Conservation (phyloP, 1,140 invertebrate genomes). For the Ectropis grisescens region DNA sequence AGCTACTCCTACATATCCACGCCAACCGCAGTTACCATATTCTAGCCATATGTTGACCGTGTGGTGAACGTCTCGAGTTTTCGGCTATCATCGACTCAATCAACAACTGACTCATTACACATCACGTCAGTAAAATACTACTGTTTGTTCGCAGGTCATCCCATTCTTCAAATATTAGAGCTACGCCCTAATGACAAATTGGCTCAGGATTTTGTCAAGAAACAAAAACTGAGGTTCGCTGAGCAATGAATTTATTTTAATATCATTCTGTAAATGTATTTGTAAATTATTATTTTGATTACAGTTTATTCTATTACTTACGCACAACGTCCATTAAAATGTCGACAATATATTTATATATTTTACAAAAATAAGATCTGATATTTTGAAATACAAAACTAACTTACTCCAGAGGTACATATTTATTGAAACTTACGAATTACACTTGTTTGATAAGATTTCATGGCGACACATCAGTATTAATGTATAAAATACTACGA, state of each 20-base stretch:
- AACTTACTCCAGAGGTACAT: too few relatives aligned
- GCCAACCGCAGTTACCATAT: too few relatives aligned
- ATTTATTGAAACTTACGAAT: too few relatives aligned
- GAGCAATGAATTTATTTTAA: conserved; percentile 40
- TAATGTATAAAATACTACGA: conserved; percentile 53
- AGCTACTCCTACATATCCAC: too few relatives aligned
- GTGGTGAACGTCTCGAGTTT: too few relatives aligned
- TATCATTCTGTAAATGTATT: conserved; percentile 7
- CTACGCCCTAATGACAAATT: conserved; percentile 85
- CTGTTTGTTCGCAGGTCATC: conserved; percentile 81
- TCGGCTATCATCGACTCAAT: too few relatives aligned
- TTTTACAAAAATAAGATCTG: too few relatives aligned
- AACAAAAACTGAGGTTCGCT: conserved; percentile 80
- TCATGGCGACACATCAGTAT: conserved; percentile 45
- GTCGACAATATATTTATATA: conserved; percentile 47
- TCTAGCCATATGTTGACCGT: too few relatives aligned
- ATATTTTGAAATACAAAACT: too few relatives aligned
- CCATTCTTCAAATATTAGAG: conserved; percentile 88
- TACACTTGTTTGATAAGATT: conserved; percentile 28
- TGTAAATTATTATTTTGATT: conserved; percentile 9
- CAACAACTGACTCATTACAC: too few relatives aligned
- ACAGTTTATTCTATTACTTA: conserved; percentile 35
- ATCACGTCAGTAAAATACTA: too few relatives aligned
- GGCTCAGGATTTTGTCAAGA: conserved; percentile 91
- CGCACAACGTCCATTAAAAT: conserved; percentile 57